Evolutionary conservation across 2,888 invertebrate genomes (phyloP).

Genomic region (Drosophila nr. medialis): DNA sequence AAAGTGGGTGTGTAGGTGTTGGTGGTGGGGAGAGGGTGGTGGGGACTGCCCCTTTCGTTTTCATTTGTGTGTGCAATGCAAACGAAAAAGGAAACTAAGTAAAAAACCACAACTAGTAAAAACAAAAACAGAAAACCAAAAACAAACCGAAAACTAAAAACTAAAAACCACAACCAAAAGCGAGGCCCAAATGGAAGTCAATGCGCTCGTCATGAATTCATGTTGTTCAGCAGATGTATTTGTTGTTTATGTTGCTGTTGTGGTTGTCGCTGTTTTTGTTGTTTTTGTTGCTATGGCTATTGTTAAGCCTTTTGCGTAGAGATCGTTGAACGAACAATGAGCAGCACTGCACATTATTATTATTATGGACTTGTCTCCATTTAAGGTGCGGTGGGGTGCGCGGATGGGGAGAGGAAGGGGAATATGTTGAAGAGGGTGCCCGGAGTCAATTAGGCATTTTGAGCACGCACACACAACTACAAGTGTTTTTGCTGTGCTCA

Average conservation of each 20-base stretch:
- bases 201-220: constrained; percentile 72
- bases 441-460: constrained; percentile 77
- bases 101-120: constrained; percentile 35
- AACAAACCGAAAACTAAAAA: constrained; percentile 26
- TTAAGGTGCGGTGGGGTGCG: background rate
- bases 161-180: constrained; percentile 52
- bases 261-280: constrained; percentile 22
- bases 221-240: constrained; percentile 57
- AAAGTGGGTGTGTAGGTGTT: constrained; percentile 17
- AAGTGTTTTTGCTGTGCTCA: constrained; percentile 56
- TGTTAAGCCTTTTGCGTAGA: constrained; percentile 73
- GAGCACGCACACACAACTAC: constrained; percentile 78
- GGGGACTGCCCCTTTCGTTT: constrained; percentile 68
- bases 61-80: constrained; percentile 55
- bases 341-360: constrained; percentile 41
- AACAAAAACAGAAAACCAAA: constrained; percentile 25
- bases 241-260: constrained; percentile 30
- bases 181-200: constrained; percentile 70
- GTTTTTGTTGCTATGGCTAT: constrained; percentile 55
- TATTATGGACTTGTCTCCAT: constrained; percentile 42
- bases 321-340: constrained; percentile 52
- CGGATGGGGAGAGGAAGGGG: background rate
- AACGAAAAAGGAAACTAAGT: constrained; percentile 36
- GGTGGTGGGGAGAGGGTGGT: constrained; percentile 2
- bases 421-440: constrained; percentile 17